Evolutionary conservation across 2,888 invertebrate species (phyloP).

Genomic region (Brachycybe producta): DNA sequence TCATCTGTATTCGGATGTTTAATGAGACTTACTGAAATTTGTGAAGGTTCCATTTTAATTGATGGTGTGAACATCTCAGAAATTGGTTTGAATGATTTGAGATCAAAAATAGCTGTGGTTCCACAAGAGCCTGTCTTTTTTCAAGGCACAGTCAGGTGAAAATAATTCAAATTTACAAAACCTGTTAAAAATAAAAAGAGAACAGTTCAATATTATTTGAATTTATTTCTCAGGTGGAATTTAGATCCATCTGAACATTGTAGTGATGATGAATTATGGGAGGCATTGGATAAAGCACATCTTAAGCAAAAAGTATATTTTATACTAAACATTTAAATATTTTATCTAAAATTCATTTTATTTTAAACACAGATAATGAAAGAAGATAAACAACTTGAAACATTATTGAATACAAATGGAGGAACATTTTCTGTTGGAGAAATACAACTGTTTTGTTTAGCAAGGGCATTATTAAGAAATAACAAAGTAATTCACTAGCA

Average conservation of each 20-base stretch:
- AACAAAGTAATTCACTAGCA: conserved; percentile 28
- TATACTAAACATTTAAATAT: not conserved
- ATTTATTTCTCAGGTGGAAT: conserved; percentile 33
- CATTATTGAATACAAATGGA: conserved; percentile 12
- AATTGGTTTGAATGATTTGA: conserved; percentile 34
- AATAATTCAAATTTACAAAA: not conserved
- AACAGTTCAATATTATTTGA: not conserved
- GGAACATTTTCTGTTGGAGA: conserved; percentile 29
- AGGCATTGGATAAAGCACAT: conserved; percentile 37
- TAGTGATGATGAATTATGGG: conserved; percentile 36
- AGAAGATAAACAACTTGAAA: conserved; percentile 25
- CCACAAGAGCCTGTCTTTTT: conserved; percentile 32
- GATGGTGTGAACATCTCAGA: conserved; percentile 41
- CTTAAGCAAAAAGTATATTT: conserved; percentile 29
- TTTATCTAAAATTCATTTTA: not conserved
- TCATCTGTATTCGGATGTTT: conserved; percentile 45
- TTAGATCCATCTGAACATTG: conserved; percentile 36
- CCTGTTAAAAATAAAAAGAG: not conserved
- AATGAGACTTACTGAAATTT: conserved; percentile 46
- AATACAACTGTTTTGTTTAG: conserved; percentile 30
- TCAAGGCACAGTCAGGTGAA: conserved; percentile 29
- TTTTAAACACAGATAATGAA: conserved; percentile 24
- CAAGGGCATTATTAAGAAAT: conserved; percentile 29
- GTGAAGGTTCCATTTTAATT: conserved; percentile 40
- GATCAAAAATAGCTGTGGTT: conserved; percentile 29